These are phyloP conservation scores for Oryzias curvinotus DNA, from an alignment of 2,113 vertebrate species.

Conservation along the genomic window DNA sequence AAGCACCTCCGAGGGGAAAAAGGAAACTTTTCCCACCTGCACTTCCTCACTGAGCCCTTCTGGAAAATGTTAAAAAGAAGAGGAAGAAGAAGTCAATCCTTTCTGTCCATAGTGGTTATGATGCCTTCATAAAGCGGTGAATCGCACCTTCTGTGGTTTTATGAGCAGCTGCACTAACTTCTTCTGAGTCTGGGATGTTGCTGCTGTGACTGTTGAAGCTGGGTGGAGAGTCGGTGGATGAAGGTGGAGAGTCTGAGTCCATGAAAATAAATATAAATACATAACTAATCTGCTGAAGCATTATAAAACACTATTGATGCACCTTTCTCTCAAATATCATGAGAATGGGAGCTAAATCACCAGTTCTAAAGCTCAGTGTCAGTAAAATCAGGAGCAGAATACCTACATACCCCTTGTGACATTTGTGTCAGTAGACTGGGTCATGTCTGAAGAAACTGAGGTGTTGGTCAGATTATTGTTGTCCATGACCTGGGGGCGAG, in stretches of 20 bases:
- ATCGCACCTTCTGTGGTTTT: conserved; percentile 37
- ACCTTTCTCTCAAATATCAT: not conserved
- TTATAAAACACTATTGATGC: not conserved
- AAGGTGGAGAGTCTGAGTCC: conserved; percentile 36
- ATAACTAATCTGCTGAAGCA: not conserved
- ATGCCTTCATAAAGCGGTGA: not conserved
- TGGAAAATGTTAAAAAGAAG: conserved; percentile 5
- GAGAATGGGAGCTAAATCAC: not conserved
- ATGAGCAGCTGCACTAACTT: conserved; percentile 9
- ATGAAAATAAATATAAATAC: not conserved
- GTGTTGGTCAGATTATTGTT: conserved; percentile 24
- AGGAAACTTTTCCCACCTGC: conserved; percentile 92
- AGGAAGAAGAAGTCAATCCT: not conserved
- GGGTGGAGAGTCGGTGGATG: conserved; percentile 16
- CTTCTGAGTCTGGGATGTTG: conserved; percentile 19
- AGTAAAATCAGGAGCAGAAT: not conserved
- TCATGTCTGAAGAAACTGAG: conserved; percentile 27
- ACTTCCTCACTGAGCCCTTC: conserved; percentile 68
- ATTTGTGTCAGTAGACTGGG: conserved; percentile 28
- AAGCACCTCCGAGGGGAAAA: conserved; percentile 84
- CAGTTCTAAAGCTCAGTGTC: not conserved
- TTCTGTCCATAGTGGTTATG: not conserved
- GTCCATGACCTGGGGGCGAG: conserved; percentile 67
- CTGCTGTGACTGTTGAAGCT: conserved; percentile 15
- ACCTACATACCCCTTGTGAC: conserved; percentile 37